These are phyloP conservation scores for Arrhamphus sclerolepis DNA, from an alignment of 2,797 vertebrate species.

Conservation along the genomic window DNA sequence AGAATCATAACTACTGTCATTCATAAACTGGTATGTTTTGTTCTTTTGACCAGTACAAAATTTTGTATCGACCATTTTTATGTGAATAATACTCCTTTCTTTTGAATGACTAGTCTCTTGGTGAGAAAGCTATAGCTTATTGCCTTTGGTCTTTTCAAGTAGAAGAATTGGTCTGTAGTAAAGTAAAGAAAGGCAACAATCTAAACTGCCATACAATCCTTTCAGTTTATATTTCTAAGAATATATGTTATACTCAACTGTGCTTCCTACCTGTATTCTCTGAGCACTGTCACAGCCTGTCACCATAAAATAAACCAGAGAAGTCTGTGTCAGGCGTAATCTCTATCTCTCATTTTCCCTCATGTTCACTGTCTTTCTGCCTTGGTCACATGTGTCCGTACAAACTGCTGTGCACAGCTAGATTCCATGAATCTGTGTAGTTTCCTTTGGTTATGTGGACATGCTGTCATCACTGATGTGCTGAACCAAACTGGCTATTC, in stretches of 20 bases:
- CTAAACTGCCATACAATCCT: conserved; percentile 9
- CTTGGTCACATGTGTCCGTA: conserved; percentile 40
- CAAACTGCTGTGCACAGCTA: conserved; percentile 69
- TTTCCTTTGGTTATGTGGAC: conserved; percentile 47
- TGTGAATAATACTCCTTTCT: neutral
- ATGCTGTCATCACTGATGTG: conserved; percentile 47
- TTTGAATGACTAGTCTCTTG: neutral
- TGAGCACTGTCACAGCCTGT: conserved; percentile 64
- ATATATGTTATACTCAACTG: conserved; percentile 28
- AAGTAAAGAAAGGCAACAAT: neutral
- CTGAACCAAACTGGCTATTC: conserved; percentile 54
- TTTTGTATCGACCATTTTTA: no score
- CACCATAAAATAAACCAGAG: conserved; percentile 60
- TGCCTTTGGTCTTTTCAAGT: neutral
- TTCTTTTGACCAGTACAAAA: no score
- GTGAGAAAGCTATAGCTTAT: neutral
- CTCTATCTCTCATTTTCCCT: conserved; percentile 60
- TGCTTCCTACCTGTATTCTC: conserved; percentile 50
- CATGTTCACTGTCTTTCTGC: conserved; percentile 56
- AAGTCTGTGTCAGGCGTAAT: conserved; percentile 73
- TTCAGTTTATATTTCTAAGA: conserved; percentile 34
- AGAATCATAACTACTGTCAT: no score
- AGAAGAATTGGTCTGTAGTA: conserved; percentile 1
- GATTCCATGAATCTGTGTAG: conserved; percentile 50
- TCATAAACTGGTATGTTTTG: no score